Evolutionary conservation across 2,888 invertebrate species (phyloP), one percentile per base, ranked within the genome.

Genomic region (Drosophila subsilvestris): DNA sequence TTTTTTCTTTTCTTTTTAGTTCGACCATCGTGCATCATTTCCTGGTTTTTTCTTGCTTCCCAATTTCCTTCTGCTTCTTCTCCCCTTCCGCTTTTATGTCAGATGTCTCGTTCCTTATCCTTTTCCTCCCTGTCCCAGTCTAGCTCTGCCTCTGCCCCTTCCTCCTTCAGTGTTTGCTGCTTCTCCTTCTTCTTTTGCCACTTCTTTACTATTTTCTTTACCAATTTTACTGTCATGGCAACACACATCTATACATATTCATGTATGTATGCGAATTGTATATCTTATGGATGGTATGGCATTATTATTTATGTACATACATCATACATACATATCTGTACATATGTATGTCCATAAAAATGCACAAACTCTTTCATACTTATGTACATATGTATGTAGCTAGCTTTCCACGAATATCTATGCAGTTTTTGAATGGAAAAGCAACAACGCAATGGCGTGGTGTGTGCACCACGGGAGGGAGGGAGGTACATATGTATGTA

Each of bases 241-340:
- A 48, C 25, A 42, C 42, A 69, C 25, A 43, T 37, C 44, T 3
- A 50, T 37, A 32, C 4, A 49, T 72, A 71, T 18, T 25, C 58
- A 63, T 70, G 12, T 54, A 53, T 43, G 12, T 57, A 42, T 54
- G 51, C 37, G 22, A 65, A 66, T 29, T 53, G 51, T 65, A 51
- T 65, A 45, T 51, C 63, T 51, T 47, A 25, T 25, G 25, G 6
- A 53, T 37, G 27, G 8, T 14, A 43, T 43, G 54, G 32, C 63
- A 54, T 78, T 74, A 63, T 72, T 61, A 66, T 76, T 57, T 56
- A 65, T 59, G 29, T 57, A 60, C 50, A 42, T 37, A 63, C 17
- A 47, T 44, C 20, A 45, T 50, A 43, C 12, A 18, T 17, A 37
- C 9, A n/a, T 20, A 18, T 3, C 3, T 22, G 2, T 22, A 22